Conservation (phyloP, 1,140 invertebrate genomes). For the Grapholita molesta region DNA sequence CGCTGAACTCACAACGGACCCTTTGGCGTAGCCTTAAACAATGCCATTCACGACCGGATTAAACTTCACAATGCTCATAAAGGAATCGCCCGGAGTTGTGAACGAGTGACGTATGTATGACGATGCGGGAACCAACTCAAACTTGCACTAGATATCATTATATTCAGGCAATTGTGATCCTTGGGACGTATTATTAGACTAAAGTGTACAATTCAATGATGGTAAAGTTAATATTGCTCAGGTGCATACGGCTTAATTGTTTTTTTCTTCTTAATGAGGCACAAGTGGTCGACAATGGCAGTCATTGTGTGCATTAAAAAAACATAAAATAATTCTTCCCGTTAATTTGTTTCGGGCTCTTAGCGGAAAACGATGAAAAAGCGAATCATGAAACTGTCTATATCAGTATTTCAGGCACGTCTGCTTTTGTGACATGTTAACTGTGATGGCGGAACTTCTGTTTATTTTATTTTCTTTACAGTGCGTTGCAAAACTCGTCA, state of each 20-base stretch:
- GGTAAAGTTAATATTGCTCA: constrained; percentile 29
- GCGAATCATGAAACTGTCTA: not conserved
- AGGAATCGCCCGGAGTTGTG: constrained; percentile 54
- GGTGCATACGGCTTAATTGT: constrained; percentile 57
- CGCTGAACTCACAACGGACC: not conserved
- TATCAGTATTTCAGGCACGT: not conserved
- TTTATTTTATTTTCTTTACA: no score
- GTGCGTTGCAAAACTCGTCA: no score
- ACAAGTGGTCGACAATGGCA: constrained; percentile 61
- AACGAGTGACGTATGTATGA: constrained; percentile 52
- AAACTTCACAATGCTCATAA: constrained; percentile 68
- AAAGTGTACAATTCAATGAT: constrained; percentile 7
- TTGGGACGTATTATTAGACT: constrained; percentile 32
- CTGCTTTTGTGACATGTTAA: not conserved
- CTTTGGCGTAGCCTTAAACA: constrained; percentile 54
- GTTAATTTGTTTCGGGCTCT: constrained; percentile 43
- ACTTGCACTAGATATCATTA: not conserved
- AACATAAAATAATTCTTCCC: constrained; percentile 38
- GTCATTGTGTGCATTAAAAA: constrained; percentile 60
- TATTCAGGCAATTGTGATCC: constrained; percentile 25
- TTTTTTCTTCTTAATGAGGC: constrained; percentile 71
- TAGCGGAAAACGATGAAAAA: not conserved
- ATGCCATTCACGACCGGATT: constrained; percentile 59
- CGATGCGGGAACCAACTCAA: constrained; percentile 25
- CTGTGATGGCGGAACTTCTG: not conserved